Percentiles rank a stretch among this genome's conserved stretches.
phyloP scores from a whole-genome alignment of 2,797 vertebrate genomes.

The Clamator glandarius region DNA sequence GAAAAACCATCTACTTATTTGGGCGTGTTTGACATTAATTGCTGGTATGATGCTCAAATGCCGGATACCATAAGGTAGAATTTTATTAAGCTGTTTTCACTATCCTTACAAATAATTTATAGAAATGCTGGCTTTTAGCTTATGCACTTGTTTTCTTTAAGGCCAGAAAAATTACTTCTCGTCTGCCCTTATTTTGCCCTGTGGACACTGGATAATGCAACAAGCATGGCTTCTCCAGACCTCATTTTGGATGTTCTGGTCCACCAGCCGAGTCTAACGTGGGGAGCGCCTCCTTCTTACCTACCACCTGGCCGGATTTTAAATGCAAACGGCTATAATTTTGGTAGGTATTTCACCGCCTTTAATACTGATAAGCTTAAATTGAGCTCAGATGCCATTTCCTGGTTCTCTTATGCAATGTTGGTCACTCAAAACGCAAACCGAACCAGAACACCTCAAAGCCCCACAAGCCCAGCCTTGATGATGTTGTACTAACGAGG shows the following conservation, averaged over 20 bases:
- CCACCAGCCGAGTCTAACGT: slow-evolving; percentile 90
- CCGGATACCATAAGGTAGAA: slow-evolving; percentile 92
- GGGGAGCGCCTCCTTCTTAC: slow-evolving; percentile 87
- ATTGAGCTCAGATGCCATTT: neutral
- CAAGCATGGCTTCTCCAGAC: slow-evolving; percentile 82
- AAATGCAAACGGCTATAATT: slow-evolving; percentile 92
- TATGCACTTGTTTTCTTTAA: slow-evolving; percentile 54
- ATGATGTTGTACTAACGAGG: no score
- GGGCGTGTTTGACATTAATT: slow-evolving; percentile 95
- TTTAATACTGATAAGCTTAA: neutral
- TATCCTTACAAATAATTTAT: neutral
- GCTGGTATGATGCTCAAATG: slow-evolving; percentile 99
- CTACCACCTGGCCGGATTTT: slow-evolving; percentile 96
- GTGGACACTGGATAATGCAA: slow-evolving; percentile 90
- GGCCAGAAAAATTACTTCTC: slow-evolving; percentile 90
- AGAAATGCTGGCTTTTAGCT: neutral
- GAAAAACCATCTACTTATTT: slow-evolving; percentile 86
- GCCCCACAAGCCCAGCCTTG: no score
- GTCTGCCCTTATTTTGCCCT: slow-evolving; percentile 94
- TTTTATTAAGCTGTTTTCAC: neutral
- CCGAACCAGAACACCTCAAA: accelerated
- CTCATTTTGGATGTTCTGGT: slow-evolving; percentile 89
- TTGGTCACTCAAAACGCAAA: neutral
- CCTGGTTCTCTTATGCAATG: neutral
- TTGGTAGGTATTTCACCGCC: slow-evolving; percentile 83